phyloP scores from a whole-genome alignment of 2,888 invertebrate species.

The Macropis europaea region DNA sequence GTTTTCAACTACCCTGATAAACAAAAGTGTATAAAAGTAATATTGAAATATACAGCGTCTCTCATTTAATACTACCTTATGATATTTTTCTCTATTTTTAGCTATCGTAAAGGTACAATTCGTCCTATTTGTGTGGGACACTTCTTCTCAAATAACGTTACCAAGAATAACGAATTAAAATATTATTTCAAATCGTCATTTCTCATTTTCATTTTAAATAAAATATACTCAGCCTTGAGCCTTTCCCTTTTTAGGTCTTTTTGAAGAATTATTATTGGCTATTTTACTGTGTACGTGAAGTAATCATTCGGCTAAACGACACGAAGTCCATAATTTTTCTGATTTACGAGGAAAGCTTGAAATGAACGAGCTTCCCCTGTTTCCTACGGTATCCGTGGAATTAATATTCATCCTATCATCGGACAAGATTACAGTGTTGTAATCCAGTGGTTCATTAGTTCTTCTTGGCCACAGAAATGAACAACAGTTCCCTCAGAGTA shows the following conservation, averaged over 20 bases:
- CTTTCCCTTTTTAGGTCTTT: not conserved
- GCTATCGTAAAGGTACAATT: too few species aligned
- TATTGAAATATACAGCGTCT: too few species aligned
- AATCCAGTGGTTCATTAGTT: constrained; percentile 41
- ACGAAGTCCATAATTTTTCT: constrained; percentile 7
- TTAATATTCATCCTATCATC: constrained; percentile 46
- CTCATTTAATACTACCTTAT: too few species aligned
- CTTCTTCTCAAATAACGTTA: too few species aligned
- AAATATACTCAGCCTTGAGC: too few species aligned
- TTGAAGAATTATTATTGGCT: constrained; percentile 38
- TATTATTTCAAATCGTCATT: too few species aligned
- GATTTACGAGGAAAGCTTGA: constrained; percentile 27
- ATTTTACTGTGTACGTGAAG: not conserved
- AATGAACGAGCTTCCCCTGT: constrained; percentile 2
- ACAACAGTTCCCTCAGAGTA: not conserved
- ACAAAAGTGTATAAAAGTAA: too few species aligned
- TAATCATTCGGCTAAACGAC: constrained; percentile 1
- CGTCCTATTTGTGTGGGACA: too few species aligned
- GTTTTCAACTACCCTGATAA: too few species aligned
- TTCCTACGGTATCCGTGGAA: constrained; percentile 1
- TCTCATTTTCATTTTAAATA: too few species aligned
- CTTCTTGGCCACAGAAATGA: not conserved
- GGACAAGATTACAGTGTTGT: constrained; percentile 24
- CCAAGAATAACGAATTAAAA: too few species aligned
- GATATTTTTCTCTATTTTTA: too few species aligned